Conservation (phyloP, 2,888 invertebrate species). For the Notocelia uddmanniana region DNA sequence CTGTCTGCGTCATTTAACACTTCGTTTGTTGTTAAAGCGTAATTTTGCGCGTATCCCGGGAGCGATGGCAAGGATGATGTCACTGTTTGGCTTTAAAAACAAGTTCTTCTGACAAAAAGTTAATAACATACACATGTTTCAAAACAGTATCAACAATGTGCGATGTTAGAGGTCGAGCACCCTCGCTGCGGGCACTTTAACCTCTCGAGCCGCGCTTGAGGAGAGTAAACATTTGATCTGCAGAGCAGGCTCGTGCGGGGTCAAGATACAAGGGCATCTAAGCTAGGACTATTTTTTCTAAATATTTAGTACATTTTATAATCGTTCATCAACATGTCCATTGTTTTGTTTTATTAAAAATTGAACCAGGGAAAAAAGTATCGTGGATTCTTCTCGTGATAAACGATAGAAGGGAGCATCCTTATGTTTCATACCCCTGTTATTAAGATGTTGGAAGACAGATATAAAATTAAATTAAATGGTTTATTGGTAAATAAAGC, state of each 20-base stretch:
- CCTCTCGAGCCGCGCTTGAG: not conserved
- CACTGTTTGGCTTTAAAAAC: not conserved
- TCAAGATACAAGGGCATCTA: constrained; percentile 17
- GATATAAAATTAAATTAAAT: too few species aligned
- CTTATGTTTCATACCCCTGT: not conserved
- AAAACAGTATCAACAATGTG: constrained; percentile 14
- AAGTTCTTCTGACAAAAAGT: not conserved
- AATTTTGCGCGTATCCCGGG: not conserved
- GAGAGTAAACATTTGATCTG: constrained; percentile 19
- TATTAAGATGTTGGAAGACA: not conserved
- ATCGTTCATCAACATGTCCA: too few species aligned
- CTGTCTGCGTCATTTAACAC: constrained; percentile 20
- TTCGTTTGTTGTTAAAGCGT: not conserved
- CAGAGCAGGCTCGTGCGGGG: not conserved
- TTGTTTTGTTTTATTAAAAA: too few species aligned
- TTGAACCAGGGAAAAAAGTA: too few species aligned
- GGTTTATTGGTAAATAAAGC: too few species aligned
- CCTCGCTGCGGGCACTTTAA: constrained; percentile 15
- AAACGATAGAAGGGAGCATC: too few species aligned
- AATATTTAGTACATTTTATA: not conserved
- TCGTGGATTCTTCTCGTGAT: too few species aligned
- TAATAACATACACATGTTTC: not conserved
- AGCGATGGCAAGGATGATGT: constrained; percentile 12
- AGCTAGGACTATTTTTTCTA: not conserved
- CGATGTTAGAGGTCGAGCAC: constrained; percentile 6